Evolutionary conservation across 2,888 invertebrate species (phyloP).

Genomic region (Chloroclystis v-ata): DNA sequence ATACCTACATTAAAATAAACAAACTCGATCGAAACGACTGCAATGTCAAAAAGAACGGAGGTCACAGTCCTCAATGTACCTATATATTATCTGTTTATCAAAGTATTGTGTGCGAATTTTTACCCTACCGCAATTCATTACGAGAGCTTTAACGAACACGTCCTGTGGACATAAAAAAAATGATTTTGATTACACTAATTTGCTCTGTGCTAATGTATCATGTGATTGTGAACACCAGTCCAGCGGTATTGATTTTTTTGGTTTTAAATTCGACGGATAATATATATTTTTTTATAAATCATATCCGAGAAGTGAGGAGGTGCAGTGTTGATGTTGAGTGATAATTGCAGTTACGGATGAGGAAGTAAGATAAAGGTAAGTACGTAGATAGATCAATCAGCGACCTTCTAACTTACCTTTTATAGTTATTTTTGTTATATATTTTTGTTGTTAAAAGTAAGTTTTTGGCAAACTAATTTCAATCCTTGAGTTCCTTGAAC

Average conservation of each 20-base stretch:
- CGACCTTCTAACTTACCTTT: no score
- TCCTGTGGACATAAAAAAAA: conserved; percentile 10
- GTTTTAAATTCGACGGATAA: conserved; percentile 37
- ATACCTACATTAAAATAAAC: no score
- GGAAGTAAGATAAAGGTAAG: background rate
- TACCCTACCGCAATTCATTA: background rate
- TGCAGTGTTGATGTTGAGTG: conserved; percentile 4
- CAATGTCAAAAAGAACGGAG: no score
- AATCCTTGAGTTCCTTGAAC: no score
- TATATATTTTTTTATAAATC: conserved; percentile 20
- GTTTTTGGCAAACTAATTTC: no score
- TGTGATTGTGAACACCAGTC: conserved; percentile 32
- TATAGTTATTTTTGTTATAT: no score
- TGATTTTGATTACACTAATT: conserved; percentile 10
- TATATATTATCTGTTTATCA: no score
- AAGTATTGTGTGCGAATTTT: no score
- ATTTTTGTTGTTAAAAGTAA: no score
- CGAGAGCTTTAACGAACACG: conserved; percentile 11
- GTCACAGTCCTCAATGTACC: conserved; percentile 3
- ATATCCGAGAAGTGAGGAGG: conserved; percentile 10
- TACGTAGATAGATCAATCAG: no score
- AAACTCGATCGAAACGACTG: no score
- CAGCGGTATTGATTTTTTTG: conserved; percentile 35
- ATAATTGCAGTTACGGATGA: background rate
- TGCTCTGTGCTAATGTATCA: conserved; percentile 25